Evolutionary conservation across 2,797 vertebrate species (phyloP).

Genomic region (Melopsittacus undulatus): DNA sequence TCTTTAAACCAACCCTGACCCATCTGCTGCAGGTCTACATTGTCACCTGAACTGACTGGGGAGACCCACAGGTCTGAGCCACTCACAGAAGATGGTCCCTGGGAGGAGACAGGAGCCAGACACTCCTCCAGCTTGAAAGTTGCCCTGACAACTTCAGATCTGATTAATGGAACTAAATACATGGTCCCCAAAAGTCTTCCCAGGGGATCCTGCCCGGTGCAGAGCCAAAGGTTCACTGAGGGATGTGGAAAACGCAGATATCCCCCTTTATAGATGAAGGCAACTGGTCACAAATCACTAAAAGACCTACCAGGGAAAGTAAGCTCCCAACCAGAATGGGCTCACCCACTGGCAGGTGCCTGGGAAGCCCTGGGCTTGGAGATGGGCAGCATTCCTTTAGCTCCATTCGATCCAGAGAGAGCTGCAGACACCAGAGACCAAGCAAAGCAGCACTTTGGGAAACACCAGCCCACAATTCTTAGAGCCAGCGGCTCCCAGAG

Average conservation of each 20-base stretch:
- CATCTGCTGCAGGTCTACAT: neutral
- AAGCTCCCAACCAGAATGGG: neutral
- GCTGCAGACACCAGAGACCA: neutral
- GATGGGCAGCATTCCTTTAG: neutral
- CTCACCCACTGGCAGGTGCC: neutral
- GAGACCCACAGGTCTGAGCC: neutral
- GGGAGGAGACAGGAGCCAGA: neutral
- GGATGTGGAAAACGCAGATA: neutral
- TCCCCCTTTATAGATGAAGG: neutral
- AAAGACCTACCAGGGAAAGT: neutral
- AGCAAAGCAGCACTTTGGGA: neutral
- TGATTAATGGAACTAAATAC: neutral
- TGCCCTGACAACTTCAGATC: neutral
- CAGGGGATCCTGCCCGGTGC: neutral
- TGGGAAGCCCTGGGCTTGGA: neutral
- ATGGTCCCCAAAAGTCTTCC: neutral
- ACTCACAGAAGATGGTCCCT: neutral
- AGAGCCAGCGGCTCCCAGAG: neutral
- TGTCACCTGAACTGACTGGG: accelerated
- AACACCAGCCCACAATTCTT: neutral
- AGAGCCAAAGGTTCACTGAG: neutral
- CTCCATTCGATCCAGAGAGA: neutral
- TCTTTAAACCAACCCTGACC: neutral
- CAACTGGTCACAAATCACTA: neutral
- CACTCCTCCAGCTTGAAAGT: neutral